Evolutionary conservation across 1,140 invertebrate species (phyloP).

Genomic region (Meloidogyne chitwoodi): DNA sequence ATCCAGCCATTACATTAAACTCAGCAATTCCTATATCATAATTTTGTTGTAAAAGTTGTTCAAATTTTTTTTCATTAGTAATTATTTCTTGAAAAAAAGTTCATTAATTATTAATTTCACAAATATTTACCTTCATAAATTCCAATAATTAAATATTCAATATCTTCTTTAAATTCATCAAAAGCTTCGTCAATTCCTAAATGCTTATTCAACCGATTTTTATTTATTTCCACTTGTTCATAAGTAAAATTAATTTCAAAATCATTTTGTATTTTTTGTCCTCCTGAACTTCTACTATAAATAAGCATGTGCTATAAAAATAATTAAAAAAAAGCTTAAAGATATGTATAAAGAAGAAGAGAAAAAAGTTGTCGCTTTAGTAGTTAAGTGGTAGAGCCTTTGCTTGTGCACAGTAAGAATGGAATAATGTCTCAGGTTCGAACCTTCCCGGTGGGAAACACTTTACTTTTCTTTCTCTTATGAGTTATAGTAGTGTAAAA

Average conservation of each 20-base stretch:
- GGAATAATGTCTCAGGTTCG: too few relatives aligned
- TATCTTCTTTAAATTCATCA: background rate
- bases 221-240: background rate
- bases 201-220: background rate
- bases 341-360: too few relatives aligned
- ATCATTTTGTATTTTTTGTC: background rate
- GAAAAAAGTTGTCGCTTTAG: too few relatives aligned
- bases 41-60: background rate
- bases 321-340: too few relatives aligned
- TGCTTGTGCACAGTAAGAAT: too few relatives aligned
- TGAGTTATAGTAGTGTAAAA: too few relatives aligned
- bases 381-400: too few relatives aligned
- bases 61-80: background rate
- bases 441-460: too few relatives aligned
- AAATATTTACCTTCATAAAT: background rate
- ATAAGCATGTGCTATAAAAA: background rate
- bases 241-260: background rate
- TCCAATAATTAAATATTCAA: background rate
- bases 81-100: background rate
- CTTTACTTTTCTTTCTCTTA: too few relatives aligned
- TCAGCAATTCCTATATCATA: background rate
- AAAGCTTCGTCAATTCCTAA: background rate
- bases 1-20: background rate
- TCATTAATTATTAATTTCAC: background rate
- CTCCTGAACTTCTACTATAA: background rate